A percentile compares a stretch with the other conserved stretches of the same genome.
Evolutionary conservation across 1,140 invertebrate species (phyloP).

Genomic region (Drosophila auraria): DNA sequence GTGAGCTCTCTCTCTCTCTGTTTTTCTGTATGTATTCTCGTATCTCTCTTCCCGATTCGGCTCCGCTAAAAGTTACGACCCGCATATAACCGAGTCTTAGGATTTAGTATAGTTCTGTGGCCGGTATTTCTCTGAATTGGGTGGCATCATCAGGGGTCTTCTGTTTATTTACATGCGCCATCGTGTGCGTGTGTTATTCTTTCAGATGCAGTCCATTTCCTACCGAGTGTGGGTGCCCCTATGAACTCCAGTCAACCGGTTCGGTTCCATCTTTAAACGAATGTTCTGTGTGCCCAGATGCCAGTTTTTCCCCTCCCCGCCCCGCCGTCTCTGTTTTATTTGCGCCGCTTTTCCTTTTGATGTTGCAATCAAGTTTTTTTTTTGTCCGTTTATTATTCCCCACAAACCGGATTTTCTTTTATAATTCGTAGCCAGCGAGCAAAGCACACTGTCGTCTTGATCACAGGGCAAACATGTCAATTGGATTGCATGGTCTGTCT

Average conservation of each 20-base stretch:
- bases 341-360: conserved; percentile 60
- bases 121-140: conserved; percentile 25
- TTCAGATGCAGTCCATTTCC: conserved; percentile 18
- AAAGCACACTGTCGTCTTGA: conserved; percentile 22
- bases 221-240: conserved; percentile 45
- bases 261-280: conserved; percentile 27
- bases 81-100: conserved; percentile 13
- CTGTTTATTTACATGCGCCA: conserved; percentile 20
- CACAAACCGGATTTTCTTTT: conserved; percentile 66
- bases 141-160: conserved; percentile 22
- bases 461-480: conserved; percentile 52
- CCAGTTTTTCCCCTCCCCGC: conserved; percentile 19
- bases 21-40: neutral
- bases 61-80: conserved; percentile 5
- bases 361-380: conserved; percentile 70
- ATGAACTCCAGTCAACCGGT: conserved; percentile 64
- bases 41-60: neutral
- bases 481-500: conserved; percentile 40
- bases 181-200: conserved; percentile 26
- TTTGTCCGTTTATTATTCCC: conserved; percentile 29
- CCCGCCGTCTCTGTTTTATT: conserved; percentile 9
- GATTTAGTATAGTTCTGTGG: conserved; percentile 14
- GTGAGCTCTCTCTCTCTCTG: neutral
- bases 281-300: conserved; percentile 44
- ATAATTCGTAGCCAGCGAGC: conserved; percentile 37